phyloP scores from a whole-genome alignment of 2,888 invertebrate genomes.

The Sicus ferrugineus region DNA sequence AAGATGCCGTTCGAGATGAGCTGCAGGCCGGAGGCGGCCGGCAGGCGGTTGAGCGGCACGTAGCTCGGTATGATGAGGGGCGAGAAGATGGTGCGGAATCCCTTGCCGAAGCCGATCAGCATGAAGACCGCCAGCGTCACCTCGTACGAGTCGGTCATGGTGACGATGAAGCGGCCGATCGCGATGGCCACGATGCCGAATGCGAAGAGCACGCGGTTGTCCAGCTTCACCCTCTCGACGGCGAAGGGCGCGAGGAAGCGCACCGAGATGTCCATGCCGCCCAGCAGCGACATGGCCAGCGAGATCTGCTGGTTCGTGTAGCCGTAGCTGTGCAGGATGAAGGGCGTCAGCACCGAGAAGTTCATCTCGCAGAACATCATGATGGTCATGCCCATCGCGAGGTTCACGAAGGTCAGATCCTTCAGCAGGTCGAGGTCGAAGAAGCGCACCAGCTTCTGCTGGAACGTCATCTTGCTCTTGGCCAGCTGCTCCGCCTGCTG shows the following conservation, averaged over 20 bases:
- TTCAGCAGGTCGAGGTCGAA: conserved; percentile 76
- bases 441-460: conserved; percentile 70
- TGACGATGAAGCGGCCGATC: conserved; percentile 53
- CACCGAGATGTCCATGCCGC: conserved; percentile 72
- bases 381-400: conserved; percentile 75
- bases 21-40: conserved; percentile 76
- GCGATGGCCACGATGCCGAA: conserved; percentile 70
- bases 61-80: conserved; percentile 76
- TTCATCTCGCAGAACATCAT: conserved; percentile 79
- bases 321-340: conserved; percentile 74
- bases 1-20: conserved; percentile 72
- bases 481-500: conserved; percentile 57
- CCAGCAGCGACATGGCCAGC: conserved; percentile 74
- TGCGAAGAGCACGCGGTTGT: conserved; percentile 75
- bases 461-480: conserved; percentile 65
- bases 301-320: conserved; percentile 69
- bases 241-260: conserved; percentile 74
- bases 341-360: conserved; percentile 77
- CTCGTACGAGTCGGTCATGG: conserved; percentile 67
- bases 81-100: conserved; percentile 77
- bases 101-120: conserved; percentile 76
- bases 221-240: conserved; percentile 74
- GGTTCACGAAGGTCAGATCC: conserved; percentile 74
- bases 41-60: conserved; percentile 73
- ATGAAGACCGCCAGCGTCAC: conserved; percentile 69